Conservation (phyloP, 2,797 vertebrate species). For the Eulemur albifrons region DNA sequence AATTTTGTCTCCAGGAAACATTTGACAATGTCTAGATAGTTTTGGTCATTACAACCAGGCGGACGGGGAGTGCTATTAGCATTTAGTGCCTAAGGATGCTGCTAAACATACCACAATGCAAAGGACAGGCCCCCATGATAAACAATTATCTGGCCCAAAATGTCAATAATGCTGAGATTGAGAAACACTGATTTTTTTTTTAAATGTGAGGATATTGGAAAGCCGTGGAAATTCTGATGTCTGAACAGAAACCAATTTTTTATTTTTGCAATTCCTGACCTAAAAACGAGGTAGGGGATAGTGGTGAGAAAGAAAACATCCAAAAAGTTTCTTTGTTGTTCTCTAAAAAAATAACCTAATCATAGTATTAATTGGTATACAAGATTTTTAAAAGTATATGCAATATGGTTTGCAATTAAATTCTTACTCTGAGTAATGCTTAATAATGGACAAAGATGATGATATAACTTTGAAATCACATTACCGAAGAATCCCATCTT, state of each 20-base stretch:
- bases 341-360: background rate
- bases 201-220: background rate
- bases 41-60: background rate
- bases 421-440: background rate
- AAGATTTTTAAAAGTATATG: background rate
- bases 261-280: background rate
- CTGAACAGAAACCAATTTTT: background rate
- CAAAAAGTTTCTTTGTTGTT: background rate
- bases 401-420: background rate
- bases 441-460: background rate
- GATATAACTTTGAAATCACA: background rate
- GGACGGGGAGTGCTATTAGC: background rate
- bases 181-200: background rate
- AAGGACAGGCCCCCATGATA: background rate
- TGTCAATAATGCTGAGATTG: background rate
- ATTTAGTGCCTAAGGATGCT: background rate
- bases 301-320: background rate
- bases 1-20: background rate
- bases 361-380: background rate
- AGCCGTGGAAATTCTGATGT: background rate
- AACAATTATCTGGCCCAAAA: background rate
- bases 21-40: background rate
- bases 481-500: conserved; percentile 97
- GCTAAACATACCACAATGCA: background rate
- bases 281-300: conserved; percentile 1